Conservation (phyloP, 37 sponge, comb jelly and placozoan species). For the Aplysina aerophoba region DNA sequence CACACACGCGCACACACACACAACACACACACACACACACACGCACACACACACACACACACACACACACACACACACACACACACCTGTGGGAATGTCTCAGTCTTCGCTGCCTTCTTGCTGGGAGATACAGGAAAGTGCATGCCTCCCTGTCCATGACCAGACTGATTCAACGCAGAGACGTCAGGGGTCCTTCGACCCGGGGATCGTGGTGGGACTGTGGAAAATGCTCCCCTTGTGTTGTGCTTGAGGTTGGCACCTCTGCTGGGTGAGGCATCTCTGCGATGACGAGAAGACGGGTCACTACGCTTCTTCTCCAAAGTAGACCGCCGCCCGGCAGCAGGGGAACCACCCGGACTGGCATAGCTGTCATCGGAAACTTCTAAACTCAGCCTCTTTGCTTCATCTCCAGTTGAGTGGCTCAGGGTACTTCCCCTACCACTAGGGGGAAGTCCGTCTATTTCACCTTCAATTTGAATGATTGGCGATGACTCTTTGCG, state of each 20-base stretch:
- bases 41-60: no score
- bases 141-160: no score
- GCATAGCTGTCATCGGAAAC: constrained; percentile 4
- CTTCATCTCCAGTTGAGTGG: neutral
- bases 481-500: neutral
- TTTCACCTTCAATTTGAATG: neutral
- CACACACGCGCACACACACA: no score
- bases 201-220: no score
- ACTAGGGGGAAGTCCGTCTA: neutral
- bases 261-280: neutral
- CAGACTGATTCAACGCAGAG: no score
- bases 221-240: neutral
- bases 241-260: neutral
- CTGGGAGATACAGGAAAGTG: neutral
- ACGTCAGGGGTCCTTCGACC: no score
- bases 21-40: no score
- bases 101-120: no score
- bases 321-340: neutral
- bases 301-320: neutral
- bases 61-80: neutral
- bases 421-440: constrained; percentile 11
- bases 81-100: neutral
- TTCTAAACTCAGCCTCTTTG: neutral
- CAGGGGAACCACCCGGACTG: neutral
- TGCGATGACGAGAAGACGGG: neutral